Conservation (phyloP, 2,113 vertebrate genomes). For the Strigops habroptila region DNA sequence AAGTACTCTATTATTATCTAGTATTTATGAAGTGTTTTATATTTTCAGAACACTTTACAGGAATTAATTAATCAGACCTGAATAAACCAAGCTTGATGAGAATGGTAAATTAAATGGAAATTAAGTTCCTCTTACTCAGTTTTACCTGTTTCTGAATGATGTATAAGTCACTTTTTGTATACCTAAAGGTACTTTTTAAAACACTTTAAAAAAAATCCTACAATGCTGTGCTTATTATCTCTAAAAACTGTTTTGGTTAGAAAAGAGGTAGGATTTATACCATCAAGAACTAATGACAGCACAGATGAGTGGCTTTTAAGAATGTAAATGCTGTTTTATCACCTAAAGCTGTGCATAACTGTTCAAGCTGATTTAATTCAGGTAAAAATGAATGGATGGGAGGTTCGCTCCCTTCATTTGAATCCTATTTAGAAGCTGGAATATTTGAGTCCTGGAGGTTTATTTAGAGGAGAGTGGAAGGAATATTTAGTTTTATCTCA, state of each 20-base stretch:
- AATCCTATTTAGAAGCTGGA: neutral
- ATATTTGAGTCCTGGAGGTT: neutral
- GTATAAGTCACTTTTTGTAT: neutral
- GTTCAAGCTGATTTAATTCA: neutral
- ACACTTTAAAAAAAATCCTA: neutral
- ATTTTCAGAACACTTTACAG: slow-evolving; percentile 13
- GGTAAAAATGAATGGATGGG: neutral
- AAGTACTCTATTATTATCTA: slow-evolving; percentile 2
- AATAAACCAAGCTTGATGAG: slow-evolving; percentile 15
- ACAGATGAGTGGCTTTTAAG: slow-evolving; percentile 20
- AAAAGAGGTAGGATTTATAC: neutral
- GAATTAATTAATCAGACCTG: slow-evolving; percentile 31
- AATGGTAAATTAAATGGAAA: slow-evolving; percentile 23
- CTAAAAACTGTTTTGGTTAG: neutral
- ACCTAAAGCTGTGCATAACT: neutral
- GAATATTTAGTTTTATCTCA: neutral
- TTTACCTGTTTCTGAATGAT: neutral
- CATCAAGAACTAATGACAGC: neutral
- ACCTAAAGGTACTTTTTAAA: neutral
- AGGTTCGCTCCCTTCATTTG: neutral
- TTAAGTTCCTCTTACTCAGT: neutral
- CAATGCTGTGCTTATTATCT: neutral
- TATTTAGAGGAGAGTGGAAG: neutral
- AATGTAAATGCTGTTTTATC: slow-evolving; percentile 12
- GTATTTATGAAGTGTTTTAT: slow-evolving; percentile 3